phyloP scores from a whole-genome alignment of 2,113 vertebrate genomes.

The Thamnaconus septentrionalis region DNA sequence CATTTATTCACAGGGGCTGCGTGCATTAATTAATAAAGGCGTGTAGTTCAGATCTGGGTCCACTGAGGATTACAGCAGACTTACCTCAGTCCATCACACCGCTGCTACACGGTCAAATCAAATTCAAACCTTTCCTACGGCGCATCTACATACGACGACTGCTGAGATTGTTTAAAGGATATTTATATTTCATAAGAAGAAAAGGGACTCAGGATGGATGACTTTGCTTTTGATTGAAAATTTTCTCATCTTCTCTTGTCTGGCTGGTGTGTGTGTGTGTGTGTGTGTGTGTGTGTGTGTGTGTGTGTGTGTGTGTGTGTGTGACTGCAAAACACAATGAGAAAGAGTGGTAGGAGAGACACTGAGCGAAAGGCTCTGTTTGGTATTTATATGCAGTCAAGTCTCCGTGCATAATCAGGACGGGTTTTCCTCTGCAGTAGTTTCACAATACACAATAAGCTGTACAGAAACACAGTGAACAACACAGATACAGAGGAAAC shows the following conservation, averaged over 20 bases:
- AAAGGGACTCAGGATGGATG: constrained; percentile 2
- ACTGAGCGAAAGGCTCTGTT: background rate
- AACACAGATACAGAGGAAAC: constrained; percentile 4
- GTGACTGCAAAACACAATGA: no score
- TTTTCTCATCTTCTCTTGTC: background rate
- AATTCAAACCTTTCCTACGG: constrained; percentile 3
- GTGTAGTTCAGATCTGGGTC: background rate
- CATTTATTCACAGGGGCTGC: no score
- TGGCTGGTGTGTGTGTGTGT: background rate
- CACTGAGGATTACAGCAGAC: background rate
- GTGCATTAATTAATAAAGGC: no score
- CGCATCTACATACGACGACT: constrained; percentile 46
- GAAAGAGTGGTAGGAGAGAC: no score
- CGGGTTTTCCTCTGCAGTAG: constrained; percentile 1
- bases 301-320: background rate
- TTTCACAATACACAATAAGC: background rate
- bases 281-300: background rate
- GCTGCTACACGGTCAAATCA: background rate
- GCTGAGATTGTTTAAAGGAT: constrained; percentile 19
- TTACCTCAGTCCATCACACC: background rate
- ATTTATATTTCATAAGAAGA: constrained; percentile 58
- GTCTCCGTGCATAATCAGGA: background rate
- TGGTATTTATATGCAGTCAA: background rate
- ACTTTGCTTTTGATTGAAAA: constrained; percentile 3
- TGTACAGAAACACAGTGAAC: no score